Evolutionary conservation across 2,113 vertebrate species (phyloP), one percentile per base, ranked within the genome.

Genomic region (Channa maculata): DNA sequence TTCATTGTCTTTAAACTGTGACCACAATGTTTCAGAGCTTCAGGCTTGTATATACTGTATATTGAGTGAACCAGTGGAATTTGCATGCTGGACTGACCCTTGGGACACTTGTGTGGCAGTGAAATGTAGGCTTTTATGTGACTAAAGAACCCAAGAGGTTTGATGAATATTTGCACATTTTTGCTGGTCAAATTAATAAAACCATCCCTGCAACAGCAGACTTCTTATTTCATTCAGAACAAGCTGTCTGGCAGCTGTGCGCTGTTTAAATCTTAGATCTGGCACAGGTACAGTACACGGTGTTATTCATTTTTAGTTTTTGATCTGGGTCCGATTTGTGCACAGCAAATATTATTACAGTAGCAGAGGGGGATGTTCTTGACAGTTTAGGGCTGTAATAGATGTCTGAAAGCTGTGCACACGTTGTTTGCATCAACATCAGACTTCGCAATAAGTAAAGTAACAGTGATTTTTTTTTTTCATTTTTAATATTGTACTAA

Each of bases 161-260:
- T 77, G 53, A 67, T 85, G 70, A 89, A 86, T 82, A 90, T 92
- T 90, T 92, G 90, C 88, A 90, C 87, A 86, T 90, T 89, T 45
- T 92, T 91, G 86, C 82, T 90, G 90, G 84, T 88, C 83, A 87
- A 84, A 87, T 80, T 54, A 90, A 90, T 91, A 89, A 93, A 92
- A 84, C 48, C 80, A 83, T 86, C 73, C 75, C 71, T 88, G 74
- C 71, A 86, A 83, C 52, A 79, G 77, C 65, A 83, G 59, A 81
- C 75, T 82, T 90, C 52, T 86, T 72, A 79, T 82, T 87, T 88
- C 57, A 65, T 84, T 82, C 52, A 48, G 41, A 50, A n/a, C 24
- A 54, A 24, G 34, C 45, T 54, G 58, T 37, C 9, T 51, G 41
- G 36, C 39, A 53, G 75, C 61, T 73, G 69, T 14, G 52, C 45